phyloP scores from a whole-genome alignment of 2,113 vertebrate species.

The Poeciliopsis occidentalis region DNA sequence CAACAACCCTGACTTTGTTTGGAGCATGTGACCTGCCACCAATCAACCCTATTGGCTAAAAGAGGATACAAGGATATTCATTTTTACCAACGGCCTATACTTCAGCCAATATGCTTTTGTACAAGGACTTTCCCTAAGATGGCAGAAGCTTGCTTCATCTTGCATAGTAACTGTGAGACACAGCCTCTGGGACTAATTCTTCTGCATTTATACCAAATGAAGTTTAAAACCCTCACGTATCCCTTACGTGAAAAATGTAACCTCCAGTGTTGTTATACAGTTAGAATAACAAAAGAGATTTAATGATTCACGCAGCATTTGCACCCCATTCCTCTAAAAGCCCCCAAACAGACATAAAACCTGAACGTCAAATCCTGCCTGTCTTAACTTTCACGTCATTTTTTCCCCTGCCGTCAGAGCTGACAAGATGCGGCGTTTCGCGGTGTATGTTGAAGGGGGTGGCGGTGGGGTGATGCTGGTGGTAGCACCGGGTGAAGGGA shows the following conservation, averaged over 20 bases:
- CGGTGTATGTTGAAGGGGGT: slow-evolving; percentile 47
- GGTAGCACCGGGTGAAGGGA: slow-evolving; percentile 14
- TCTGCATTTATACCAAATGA: background rate
- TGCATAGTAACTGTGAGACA: too few relatives aligned
- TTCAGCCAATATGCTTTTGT: background rate
- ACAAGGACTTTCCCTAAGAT: too few relatives aligned
- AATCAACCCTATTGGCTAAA: slow-evolving; percentile 35
- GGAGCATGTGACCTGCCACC: slow-evolving; percentile 48
- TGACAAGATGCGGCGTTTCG: slow-evolving; percentile 46
- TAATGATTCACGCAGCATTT: slow-evolving; percentile 40
- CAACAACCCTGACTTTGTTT: slow-evolving; percentile 71
- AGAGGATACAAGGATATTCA: slow-evolving; percentile 17
- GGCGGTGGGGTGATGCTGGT: slow-evolving; percentile 19
- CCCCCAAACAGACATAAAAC: slow-evolving; percentile 36
- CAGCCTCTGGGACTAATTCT: too few relatives aligned
- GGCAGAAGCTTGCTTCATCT: too few relatives aligned
- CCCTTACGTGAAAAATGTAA: background rate
- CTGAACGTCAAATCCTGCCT: slow-evolving; percentile 10
- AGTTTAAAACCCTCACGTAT: background rate
- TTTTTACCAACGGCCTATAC: background rate
- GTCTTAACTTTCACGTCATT: slow-evolving; percentile 23
- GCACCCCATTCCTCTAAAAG: slow-evolving; percentile 17
- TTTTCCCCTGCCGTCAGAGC: slow-evolving; percentile 22
- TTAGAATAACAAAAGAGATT: slow-evolving; percentile 16
- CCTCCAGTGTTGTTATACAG: background rate